phyloP scores from a whole-genome alignment of 2,113 vertebrate genomes.

The Amazona guildingii region DNA sequence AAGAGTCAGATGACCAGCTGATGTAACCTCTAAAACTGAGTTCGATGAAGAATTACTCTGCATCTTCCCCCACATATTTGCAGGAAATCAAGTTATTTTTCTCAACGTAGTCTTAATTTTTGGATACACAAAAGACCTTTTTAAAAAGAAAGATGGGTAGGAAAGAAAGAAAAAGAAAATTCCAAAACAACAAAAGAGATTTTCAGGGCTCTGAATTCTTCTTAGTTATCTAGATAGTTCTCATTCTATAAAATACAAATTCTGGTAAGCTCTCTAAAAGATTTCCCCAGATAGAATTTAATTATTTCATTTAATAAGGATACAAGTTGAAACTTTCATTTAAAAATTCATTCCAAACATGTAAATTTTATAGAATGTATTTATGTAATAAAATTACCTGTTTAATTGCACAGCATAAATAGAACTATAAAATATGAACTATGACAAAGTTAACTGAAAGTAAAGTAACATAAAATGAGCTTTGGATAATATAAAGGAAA shows the following conservation, averaged over 20 bases:
- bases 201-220: neutral
- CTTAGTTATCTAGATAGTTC: neutral
- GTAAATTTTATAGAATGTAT: neutral
- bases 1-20: neutral
- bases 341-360: neutral
- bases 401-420: neutral
- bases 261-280: neutral
- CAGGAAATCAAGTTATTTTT: neutral
- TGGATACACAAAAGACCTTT: neutral
- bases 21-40: neutral
- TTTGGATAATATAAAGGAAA: neutral
- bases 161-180: neutral
- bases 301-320: neutral
- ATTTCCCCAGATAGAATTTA: neutral
- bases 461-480: neutral
- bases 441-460: neutral
- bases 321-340: neutral
- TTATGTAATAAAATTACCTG: neutral
- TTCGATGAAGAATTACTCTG: neutral
- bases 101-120: neutral
- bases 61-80: neutral
- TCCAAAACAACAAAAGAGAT: neutral
- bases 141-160: neutral
- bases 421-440: neutral
- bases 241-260: neutral